Evolutionary conservation across 2,797 vertebrate species (phyloP).

Genomic region (Myotis findleyi): DNA sequence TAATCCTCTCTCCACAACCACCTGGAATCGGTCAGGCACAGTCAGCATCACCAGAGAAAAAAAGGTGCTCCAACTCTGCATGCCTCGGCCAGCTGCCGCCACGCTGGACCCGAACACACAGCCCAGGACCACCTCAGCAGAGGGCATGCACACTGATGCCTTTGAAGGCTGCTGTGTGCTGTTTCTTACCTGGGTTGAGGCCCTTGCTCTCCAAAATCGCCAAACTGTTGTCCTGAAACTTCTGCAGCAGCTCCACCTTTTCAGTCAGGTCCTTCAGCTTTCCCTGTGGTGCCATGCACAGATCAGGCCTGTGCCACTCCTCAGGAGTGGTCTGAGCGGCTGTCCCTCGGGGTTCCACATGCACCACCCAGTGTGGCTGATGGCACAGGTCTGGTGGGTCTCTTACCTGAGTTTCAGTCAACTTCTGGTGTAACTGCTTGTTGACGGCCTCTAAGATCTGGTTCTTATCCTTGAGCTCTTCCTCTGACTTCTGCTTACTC

Average conservation of each 20-base stretch:
- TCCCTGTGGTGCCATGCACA: conserved; percentile 62
- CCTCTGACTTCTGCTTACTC: conserved; percentile 88
- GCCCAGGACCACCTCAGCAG: neutral
- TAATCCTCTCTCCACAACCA: neutral
- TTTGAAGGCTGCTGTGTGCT: neutral
- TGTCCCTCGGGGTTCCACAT: neutral
- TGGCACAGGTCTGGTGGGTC: neutral
- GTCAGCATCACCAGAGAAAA: neutral
- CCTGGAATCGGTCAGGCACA: conserved; percentile 1
- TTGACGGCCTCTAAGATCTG: conserved; percentile 89
- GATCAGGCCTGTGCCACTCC: neutral
- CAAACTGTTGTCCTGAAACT: conserved; percentile 85
- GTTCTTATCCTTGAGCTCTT: conserved; percentile 91
- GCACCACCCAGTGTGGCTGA: neutral
- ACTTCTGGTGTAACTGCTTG: conserved; percentile 88
- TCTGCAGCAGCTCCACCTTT: conserved; percentile 86
- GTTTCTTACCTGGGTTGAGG: conserved; percentile 84
- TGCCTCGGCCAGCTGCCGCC: neutral
- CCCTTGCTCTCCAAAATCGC: conserved; percentile 85
- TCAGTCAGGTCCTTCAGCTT: conserved; percentile 83
- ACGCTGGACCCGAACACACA: neutral
- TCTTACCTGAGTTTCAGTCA: conserved; percentile 89
- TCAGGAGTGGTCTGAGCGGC: no score
- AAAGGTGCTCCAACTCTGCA: neutral
- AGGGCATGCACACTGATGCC: rapidly evolving